These are phyloP conservation scores for Nettapus auritus DNA, from an alignment of 2,113 vertebrate genomes.

Conservation along the genomic window DNA sequence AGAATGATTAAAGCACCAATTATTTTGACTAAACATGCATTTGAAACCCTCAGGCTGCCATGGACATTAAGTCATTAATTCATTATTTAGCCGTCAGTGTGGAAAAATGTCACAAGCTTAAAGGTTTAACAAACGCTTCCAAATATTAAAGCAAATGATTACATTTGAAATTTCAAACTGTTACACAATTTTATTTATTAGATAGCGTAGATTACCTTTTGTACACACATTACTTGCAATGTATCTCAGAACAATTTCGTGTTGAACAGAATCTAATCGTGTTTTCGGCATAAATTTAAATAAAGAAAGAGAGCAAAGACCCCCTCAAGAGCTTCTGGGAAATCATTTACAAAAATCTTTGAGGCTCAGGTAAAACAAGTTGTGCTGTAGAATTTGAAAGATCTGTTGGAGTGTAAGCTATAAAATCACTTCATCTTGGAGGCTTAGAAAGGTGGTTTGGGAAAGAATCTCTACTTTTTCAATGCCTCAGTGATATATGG, in stretches of 20 bases:
- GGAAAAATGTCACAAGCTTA: conserved; percentile 64
- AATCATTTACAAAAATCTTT: conserved; percentile 68
- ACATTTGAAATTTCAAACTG: conserved; percentile 48
- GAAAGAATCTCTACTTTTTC: conserved; percentile 70
- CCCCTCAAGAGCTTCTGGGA: conserved; percentile 62
- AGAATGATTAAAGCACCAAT: conserved; percentile 69
- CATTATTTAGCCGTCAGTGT: conserved; percentile 65
- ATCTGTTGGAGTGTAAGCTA: conserved; percentile 68
- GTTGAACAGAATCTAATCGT: conserved; percentile 39
- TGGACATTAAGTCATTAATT: conserved; percentile 63
- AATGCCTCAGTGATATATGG: conserved; percentile 72
- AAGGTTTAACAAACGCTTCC: conserved; percentile 53
- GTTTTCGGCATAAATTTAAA: conserved; percentile 66
- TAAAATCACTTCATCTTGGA: conserved; percentile 75
- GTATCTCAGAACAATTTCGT: conserved; percentile 36
- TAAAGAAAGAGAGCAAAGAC: conserved; percentile 49
- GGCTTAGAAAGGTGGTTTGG: conserved; percentile 71
- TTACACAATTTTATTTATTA: conserved; percentile 64
- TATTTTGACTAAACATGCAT: conserved; percentile 65
- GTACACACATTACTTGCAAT: conserved; percentile 22
- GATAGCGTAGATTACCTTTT: conserved; percentile 49
- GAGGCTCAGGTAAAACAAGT: conserved; percentile 63
- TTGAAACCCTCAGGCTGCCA: conserved; percentile 61
- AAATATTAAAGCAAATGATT: conserved; percentile 59
- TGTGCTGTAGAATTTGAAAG: conserved; percentile 62